Conservation (phyloP, 2,797 vertebrate genomes). For the Crypturellus tataupa region DNA sequence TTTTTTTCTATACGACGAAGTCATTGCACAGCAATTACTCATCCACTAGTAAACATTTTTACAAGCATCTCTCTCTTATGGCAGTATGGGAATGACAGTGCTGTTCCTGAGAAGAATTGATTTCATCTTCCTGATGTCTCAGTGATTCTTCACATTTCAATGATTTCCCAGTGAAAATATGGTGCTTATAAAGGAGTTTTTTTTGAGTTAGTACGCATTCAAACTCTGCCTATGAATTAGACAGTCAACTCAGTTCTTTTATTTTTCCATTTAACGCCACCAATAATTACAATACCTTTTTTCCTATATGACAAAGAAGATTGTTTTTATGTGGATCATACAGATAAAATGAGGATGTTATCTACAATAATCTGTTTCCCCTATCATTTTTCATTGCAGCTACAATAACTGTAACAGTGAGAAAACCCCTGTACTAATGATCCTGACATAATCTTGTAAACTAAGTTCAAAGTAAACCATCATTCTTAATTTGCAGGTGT, state of each 20-base stretch:
- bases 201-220: background rate
- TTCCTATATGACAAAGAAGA: background rate
- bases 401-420: background rate
- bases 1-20: background rate
- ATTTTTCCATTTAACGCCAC: background rate
- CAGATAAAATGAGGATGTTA: background rate
- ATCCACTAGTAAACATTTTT: conserved; percentile 1
- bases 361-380: background rate
- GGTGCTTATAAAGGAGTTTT: background rate
- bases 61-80: background rate
- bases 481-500: conserved; percentile 1
- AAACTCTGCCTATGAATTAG: background rate
- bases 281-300: background rate
- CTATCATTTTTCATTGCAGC: background rate
- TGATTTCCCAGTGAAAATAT: background rate
- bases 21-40: background rate
- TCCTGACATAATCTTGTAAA: conserved; percentile 23
- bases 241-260: background rate
- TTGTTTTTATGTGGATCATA: background rate
- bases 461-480: background rate
- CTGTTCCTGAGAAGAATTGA: background rate
- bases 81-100: background rate
- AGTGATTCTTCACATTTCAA: background rate
- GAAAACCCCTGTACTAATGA: conserved; percentile 20
- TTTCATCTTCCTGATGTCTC: background rate